Evolutionary conservation across 2,113 vertebrate species (phyloP).

Genomic region (Sinocyclocheilus maitianheensis): DNA sequence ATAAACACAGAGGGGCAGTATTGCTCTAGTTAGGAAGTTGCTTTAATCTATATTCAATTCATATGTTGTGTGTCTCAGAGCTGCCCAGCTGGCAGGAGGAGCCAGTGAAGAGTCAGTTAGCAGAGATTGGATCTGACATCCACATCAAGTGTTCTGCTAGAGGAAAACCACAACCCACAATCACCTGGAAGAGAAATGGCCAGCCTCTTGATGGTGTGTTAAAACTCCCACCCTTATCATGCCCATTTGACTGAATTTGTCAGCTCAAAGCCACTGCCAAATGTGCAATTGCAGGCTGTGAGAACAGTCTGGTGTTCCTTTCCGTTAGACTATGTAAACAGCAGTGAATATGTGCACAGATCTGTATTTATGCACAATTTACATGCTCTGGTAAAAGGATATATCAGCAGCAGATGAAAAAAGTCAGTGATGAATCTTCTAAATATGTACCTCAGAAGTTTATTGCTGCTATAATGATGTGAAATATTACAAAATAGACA

Average conservation of each 20-base stretch:
- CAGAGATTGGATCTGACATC: conserved; percentile 77
- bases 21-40: conserved; percentile 10
- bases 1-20: conserved; percentile 27
- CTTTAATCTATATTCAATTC: background rate
- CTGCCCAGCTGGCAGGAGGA: conserved; percentile 85
- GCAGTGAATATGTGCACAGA: background rate
- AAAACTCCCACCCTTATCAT: conserved; percentile 19
- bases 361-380: background rate
- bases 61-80: conserved; percentile 71
- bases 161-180: conserved; percentile 82
- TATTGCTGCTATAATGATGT: background rate
- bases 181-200: conserved; percentile 87
- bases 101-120: conserved; percentile 78
- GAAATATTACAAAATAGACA: background rate
- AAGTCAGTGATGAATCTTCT: background rate
- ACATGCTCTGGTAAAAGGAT: background rate
- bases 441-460: background rate
- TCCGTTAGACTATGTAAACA: background rate
- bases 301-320: conserved; percentile 9
- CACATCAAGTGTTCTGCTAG: conserved; percentile 83
- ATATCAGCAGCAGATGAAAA: background rate
- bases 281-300: conserved; percentile 16
- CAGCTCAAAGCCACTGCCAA: background rate
- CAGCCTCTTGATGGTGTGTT: conserved; percentile 77
- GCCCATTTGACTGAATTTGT: conserved; percentile 12